Evolutionary conservation across 2,888 invertebrate genomes (phyloP), one percentile per base, ranked within the genome.

Genomic region (Ormyrus pomaceus): DNA sequence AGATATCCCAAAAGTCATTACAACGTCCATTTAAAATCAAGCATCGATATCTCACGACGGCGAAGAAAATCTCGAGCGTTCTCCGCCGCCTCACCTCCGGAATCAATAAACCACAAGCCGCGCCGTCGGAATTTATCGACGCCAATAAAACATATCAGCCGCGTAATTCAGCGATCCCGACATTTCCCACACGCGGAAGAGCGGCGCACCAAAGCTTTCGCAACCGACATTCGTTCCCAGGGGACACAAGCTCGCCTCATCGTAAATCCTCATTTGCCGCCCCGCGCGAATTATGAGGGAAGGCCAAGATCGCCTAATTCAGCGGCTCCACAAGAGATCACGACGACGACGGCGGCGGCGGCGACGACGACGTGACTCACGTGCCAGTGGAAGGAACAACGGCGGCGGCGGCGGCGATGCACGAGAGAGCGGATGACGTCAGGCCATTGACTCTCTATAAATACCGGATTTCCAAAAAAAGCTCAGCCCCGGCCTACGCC

Each of bases 391-490:
- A 56, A 77, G 62, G 51, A 58, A 55, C 66, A 50, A 9, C 61
- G 61, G 59, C 10, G 34, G 34, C 62, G 34, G 50, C 46, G 46
- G 48, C 48, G 62, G 10, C 46, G 11, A 11, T 62, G 62, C 9
- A 10, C 53, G 66, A 53, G 19, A n/a, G 5, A 34, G 61, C 51
- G 19, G 78, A 84, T 87, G 87, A 88, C 87, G 88, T 88, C 87
- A 87, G 83, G 83, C 85, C 86, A 85, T 87, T 85, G 85, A 85
- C 86, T 86, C 86, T 87, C 82, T 87, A 88, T 88, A 88, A 88
- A 88, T 88, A 88, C 86, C 86, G 84, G 84, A 84, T 86, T 86
- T 86, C 84, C 83, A 77, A 87, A 86, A 85, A 85, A 86, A 84
- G 85, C 69, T 69, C 34, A 34, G 73, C 77, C 19, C 51, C 86